Percentiles rank a stretch among this genome's conserved stretches.
Evolutionary conservation across 2,888 invertebrate species (phyloP).

Genomic region (Coleophora flavipennella): DNA sequence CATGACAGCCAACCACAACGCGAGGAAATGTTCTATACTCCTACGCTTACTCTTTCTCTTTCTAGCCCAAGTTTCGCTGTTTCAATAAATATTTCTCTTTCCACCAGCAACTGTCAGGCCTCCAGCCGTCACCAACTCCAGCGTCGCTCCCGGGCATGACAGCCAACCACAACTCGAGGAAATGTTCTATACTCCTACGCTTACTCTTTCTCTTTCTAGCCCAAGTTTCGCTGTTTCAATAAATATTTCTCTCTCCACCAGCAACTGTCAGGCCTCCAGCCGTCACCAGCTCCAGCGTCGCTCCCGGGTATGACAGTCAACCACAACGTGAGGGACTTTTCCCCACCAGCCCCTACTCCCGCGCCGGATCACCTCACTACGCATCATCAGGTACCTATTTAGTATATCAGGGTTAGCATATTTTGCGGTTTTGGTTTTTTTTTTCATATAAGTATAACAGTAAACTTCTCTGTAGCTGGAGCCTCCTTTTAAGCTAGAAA

Average conservation of each 20-base stretch:
- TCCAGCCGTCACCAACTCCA: constrained; percentile 37
- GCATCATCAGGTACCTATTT: constrained; percentile 49
- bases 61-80: too few relatives aligned
- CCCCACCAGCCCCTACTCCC: constrained; percentile 52
- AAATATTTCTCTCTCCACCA: background rate
- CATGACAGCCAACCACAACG: constrained; percentile 38
- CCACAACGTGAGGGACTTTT: constrained; percentile 49
- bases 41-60: too few relatives aligned
- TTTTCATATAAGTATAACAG: too few relatives aligned
- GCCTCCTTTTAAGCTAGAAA: too few relatives aligned
- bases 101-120: constrained; percentile 31
- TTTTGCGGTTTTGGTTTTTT: too few relatives aligned
- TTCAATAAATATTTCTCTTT: too few relatives aligned
- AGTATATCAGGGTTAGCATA: too few relatives aligned
- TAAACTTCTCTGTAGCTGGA: too few relatives aligned
- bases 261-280: constrained; percentile 40
- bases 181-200: too few relatives aligned
- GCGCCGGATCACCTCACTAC: constrained; percentile 51
- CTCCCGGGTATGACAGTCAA: constrained; percentile 38
- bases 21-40: constrained; percentile 57
- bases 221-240: too few relatives aligned
- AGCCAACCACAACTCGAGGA: constrained; percentile 33
- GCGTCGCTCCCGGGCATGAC: constrained; percentile 36
- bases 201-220: too few relatives aligned
- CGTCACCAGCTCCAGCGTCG: constrained; percentile 34